These are phyloP conservation scores for Zosterops lateralis DNA, from an alignment of 2,113 vertebrate species.

Conservation along the genomic window DNA sequence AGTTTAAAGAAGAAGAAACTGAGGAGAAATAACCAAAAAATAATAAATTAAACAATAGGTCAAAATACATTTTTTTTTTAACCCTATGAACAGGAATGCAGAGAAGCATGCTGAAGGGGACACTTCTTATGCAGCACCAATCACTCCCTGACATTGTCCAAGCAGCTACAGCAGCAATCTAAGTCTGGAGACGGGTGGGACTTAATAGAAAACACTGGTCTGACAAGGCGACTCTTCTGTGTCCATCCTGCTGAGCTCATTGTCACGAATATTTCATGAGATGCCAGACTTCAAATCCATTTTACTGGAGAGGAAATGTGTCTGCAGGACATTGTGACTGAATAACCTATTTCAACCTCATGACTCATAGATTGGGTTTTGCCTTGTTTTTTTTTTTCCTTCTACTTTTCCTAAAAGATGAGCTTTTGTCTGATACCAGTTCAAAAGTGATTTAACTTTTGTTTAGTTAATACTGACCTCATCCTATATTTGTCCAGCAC, in stretches of 20 bases:
- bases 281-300: not conserved
- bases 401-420: not conserved
- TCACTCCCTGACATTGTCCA: not conserved
- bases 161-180: not conserved
- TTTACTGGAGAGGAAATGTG: not conserved
- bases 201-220: not conserved
- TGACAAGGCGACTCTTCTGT: not conserved
- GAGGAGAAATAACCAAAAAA: not conserved
- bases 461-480: not conserved
- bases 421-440: not conserved
- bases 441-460: conserved; percentile 11
- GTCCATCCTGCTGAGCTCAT: not conserved
- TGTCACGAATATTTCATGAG: not conserved
- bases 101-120: not conserved
- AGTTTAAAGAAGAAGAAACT: not conserved
- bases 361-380: not conserved
- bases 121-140: not conserved
- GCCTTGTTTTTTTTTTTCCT: not conserved
- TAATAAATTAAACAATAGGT: not conserved
- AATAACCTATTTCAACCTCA: not conserved
- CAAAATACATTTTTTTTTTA: not conserved
- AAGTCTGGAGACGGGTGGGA: not conserved
- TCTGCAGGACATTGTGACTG: not conserved
- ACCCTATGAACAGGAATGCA: not conserved
- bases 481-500: not conserved